Conservation (phyloP, 2,113 vertebrate genomes). For the Formicarius rufipectus region DNA sequence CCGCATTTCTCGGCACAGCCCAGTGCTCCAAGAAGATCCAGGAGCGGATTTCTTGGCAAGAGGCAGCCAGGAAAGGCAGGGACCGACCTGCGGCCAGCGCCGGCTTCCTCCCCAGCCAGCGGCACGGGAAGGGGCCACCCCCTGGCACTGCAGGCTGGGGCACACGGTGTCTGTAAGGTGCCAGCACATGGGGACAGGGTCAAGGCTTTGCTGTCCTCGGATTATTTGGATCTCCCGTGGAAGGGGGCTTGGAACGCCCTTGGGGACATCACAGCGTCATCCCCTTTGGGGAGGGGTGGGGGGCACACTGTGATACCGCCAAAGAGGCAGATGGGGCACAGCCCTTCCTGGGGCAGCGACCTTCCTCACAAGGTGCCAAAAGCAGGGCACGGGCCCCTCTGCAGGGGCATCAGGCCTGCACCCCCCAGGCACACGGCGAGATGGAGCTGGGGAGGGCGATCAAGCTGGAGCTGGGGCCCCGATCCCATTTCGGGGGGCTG, state of each 20-base stretch:
- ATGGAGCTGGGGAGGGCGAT: fast-evolving
- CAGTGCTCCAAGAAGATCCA: fast-evolving
- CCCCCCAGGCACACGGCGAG: fast-evolving
- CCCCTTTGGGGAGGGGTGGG: neutral
- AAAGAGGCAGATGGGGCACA: fast-evolving
- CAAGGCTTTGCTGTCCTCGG: neutral
- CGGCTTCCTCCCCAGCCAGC: neutral
- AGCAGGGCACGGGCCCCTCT: fast-evolving
- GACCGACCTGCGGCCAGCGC: neutral
- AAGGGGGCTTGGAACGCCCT: neutral
- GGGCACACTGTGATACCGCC: neutral
- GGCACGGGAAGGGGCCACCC: neutral
- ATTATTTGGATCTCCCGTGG: neutral
- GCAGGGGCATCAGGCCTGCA: neutral
- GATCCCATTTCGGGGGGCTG: fast-evolving
- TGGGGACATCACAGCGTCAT: fast-evolving
- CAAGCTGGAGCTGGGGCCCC: fast-evolving
- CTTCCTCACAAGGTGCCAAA: fast-evolving
- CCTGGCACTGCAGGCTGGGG: neutral
- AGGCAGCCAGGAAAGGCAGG: conserved; percentile 33
- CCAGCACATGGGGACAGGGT: fast-evolving
- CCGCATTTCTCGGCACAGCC: fast-evolving
- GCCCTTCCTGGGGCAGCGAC: fast-evolving
- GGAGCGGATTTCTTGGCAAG: neutral
- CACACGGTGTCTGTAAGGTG: fast-evolving